Evolutionary conservation across 2,888 invertebrate genomes (phyloP).

Genomic region (Dryococelus australis): DNA sequence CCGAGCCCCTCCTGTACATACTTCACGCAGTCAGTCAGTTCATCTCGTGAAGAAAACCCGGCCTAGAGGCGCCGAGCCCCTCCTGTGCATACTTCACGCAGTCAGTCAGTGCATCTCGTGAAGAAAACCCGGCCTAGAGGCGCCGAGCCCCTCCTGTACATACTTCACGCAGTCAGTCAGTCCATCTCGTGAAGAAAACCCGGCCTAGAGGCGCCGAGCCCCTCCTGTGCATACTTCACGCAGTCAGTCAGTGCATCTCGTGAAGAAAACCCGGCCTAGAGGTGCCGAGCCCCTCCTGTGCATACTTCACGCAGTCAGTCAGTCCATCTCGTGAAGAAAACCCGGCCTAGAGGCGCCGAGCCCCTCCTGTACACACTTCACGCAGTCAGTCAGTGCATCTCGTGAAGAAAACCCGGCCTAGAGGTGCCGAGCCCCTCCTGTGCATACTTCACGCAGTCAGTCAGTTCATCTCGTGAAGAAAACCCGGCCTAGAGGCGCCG

Average conservation of each 20-base stretch:
- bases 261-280: too few relatives aligned
- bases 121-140: too few relatives aligned
- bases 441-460: neutral
- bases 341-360: too few relatives aligned
- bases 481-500: too few relatives aligned
- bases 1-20: neutral
- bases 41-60: neutral
- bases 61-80: too few relatives aligned
- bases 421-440: too few relatives aligned
- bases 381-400: neutral
- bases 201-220: too few relatives aligned
- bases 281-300: neutral
- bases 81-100: neutral
- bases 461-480: neutral
- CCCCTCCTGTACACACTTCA: neutral
- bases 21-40: neutral
- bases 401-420: neutral
- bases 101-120: neutral
- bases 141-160: neutral
- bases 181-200: neutral
- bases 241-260: neutral
- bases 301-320: neutral
- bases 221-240: neutral
- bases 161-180: neutral
- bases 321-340: neutral